Evolutionary conservation across 1,140 invertebrate species (phyloP).

Genomic region (Drosophila melanogaster): DNA sequence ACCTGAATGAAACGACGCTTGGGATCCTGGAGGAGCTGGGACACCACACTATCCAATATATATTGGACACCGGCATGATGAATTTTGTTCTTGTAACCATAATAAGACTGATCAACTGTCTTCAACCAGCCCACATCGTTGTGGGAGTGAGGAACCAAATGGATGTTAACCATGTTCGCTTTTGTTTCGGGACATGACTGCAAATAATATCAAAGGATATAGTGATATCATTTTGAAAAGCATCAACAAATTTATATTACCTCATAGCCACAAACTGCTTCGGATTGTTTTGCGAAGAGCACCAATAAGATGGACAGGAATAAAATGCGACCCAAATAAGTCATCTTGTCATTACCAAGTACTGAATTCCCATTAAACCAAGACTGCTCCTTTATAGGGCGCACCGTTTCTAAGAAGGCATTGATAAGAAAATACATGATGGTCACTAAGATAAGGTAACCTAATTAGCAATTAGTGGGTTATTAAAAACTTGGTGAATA

Average conservation of each 20-base stretch:
- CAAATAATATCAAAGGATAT: neutral
- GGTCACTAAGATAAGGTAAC: slow-evolving; percentile 11
- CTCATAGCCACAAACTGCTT: slow-evolving; percentile 58
- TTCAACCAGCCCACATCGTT: slow-evolving; percentile 97
- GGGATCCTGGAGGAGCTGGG: slow-evolving; percentile 91
- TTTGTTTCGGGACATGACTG: slow-evolving; percentile 87
- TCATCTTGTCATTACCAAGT: slow-evolving; percentile 12
- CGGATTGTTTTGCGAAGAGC: slow-evolving; percentile 3
- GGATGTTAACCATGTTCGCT: slow-evolving; percentile 90
- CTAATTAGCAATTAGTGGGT: neutral
- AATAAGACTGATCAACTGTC: slow-evolving; percentile 97
- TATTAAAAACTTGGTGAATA: neutral
- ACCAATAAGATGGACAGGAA: slow-evolving; percentile 29
- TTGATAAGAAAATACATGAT: slow-evolving; percentile 14
- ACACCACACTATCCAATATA: slow-evolving; percentile 95
- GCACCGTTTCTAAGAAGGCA: neutral
- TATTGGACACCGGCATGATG: slow-evolving; percentile 95
- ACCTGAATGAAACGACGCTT: slow-evolving; percentile 90
- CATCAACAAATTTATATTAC: neutral
- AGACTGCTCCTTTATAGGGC: slow-evolving; percentile 33
- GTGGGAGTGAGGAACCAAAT: slow-evolving; percentile 93
- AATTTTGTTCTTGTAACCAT: slow-evolving; percentile 89
- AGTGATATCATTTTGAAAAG: too few species aligned
- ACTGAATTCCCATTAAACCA: slow-evolving; percentile 5
- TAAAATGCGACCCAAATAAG: neutral